Conservation (phyloP, 2,888 invertebrate genomes). For the Pilophorus perplexus region DNA sequence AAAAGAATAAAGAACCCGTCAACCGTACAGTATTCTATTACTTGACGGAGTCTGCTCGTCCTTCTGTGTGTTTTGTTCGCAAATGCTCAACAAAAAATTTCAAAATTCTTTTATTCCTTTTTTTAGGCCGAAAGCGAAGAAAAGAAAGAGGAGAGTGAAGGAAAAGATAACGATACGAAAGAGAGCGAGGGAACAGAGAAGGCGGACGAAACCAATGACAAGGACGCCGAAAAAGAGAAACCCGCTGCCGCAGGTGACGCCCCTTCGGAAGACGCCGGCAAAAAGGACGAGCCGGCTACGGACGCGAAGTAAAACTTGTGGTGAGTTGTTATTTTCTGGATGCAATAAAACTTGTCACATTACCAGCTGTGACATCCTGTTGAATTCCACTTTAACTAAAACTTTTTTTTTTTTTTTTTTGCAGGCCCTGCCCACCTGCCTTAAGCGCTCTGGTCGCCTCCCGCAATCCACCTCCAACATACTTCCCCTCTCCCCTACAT, state of each 20-base stretch:
- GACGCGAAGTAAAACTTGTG: constrained; percentile 19
- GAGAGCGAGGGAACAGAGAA: background rate
- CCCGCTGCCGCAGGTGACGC: background rate
- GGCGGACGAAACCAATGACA: background rate
- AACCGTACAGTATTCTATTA: too few relatives aligned
- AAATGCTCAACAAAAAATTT: too few relatives aligned
- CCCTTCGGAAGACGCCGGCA: constrained; percentile 1
- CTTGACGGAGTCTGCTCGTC: too few relatives aligned
- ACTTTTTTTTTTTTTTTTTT: background rate
- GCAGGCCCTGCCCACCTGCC: background rate
- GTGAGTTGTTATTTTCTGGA: background rate
- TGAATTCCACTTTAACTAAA: too few relatives aligned
- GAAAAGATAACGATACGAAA: background rate
- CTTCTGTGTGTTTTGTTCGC: too few relatives aligned
- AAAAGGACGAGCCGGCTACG: constrained; percentile 8
- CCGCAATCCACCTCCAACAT: constrained; percentile 6
- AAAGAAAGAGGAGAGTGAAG: constrained; percentile 4
- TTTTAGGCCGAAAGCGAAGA: constrained; percentile 23
- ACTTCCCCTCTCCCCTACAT: background rate
- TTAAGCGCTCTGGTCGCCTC: too few relatives aligned
- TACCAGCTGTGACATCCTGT: too few relatives aligned
- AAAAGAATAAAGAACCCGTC: too few relatives aligned
- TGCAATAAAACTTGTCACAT: too few relatives aligned
- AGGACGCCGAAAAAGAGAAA: constrained; percentile 18
- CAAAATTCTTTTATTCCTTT: too few relatives aligned